phyloP scores from a whole-genome alignment of 2,888 invertebrate species.

The Macrosoma leucophasiata region DNA sequence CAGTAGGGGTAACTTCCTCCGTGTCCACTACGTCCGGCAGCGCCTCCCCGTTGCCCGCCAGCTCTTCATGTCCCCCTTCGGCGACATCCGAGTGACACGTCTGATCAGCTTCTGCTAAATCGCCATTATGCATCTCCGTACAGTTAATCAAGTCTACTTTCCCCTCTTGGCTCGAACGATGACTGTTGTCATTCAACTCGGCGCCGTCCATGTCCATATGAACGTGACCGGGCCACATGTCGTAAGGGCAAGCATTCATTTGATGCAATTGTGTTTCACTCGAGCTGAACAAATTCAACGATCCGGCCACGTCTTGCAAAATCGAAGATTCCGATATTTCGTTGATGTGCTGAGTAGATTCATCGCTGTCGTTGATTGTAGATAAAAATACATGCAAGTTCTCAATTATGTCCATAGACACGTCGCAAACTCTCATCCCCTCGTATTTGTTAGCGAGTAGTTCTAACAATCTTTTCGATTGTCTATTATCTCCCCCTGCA shows the following conservation, averaged over 20 bases:
- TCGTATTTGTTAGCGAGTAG: constrained; percentile 59
- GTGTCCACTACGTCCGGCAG: constrained; percentile 69
- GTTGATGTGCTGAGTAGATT: constrained; percentile 36
- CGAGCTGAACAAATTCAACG: constrained; percentile 54
- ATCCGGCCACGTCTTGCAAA: constrained; percentile 66
- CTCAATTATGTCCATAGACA: constrained; percentile 58
- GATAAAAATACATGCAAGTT: constrained; percentile 47
- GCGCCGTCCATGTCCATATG: constrained; percentile 51
- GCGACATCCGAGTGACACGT: constrained; percentile 69
- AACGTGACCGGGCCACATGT: constrained; percentile 58
- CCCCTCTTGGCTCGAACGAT: constrained; percentile 54
- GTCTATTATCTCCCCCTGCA: constrained; percentile 52
- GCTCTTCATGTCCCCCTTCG: constrained; percentile 37
- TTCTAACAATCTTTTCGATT: constrained; percentile 50
- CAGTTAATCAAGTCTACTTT: constrained; percentile 65
- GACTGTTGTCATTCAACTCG: constrained; percentile 45
- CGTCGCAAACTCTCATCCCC: constrained; percentile 57
- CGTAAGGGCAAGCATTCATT: constrained; percentile 55
- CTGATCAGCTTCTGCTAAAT: constrained; percentile 88
- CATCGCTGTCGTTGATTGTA: constrained; percentile 37
- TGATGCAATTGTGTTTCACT: constrained; percentile 59
- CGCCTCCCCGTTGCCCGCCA: constrained; percentile 41
- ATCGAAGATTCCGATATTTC: constrained; percentile 51
- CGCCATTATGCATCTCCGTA: constrained; percentile 79
- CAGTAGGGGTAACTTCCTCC: constrained; percentile 68